These are phyloP conservation scores for Rhabdomys pumilio DNA, from an alignment of 2,797 vertebrate genomes.

Conservation along the genomic window DNA sequence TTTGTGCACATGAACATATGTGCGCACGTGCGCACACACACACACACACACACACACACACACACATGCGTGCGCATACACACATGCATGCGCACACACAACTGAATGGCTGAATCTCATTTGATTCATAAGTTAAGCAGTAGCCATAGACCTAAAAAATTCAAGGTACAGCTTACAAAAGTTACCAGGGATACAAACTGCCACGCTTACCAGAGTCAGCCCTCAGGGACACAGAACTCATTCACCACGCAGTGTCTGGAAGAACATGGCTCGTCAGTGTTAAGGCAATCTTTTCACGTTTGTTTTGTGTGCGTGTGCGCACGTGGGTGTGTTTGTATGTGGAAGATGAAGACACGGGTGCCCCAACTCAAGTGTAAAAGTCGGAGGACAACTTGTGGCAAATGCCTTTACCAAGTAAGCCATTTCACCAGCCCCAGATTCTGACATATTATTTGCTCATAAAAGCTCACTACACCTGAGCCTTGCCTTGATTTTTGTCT, in stretches of 20 bases:
- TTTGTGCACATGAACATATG: too few species aligned
- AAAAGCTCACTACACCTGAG: not conserved
- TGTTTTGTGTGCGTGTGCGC: not conserved
- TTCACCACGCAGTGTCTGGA: not conserved
- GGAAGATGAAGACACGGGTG: not conserved
- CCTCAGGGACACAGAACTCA: not conserved
- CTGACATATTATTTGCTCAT: constrained; percentile 4
- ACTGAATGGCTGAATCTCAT: not conserved
- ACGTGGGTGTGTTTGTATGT: not conserved
- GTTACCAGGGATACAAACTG: not conserved
- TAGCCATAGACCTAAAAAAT: not conserved
- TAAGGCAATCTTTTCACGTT: not conserved
- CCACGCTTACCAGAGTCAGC: fast-evolving
- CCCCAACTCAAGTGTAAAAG: not conserved
- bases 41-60: not conserved
- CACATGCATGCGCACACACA: not conserved
- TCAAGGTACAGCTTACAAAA: not conserved
- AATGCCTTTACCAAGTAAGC: not conserved
- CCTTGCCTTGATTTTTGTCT: not conserved
- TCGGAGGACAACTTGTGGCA: not conserved
- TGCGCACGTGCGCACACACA: not conserved
- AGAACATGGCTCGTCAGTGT: not conserved
- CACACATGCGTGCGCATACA: not conserved
- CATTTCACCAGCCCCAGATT: not conserved
- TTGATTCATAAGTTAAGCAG: not conserved